Evolutionary conservation across 2,888 invertebrate genomes (phyloP), one percentile per base, ranked within the genome.

Genomic region (Protophormia terraenovae): DNA sequence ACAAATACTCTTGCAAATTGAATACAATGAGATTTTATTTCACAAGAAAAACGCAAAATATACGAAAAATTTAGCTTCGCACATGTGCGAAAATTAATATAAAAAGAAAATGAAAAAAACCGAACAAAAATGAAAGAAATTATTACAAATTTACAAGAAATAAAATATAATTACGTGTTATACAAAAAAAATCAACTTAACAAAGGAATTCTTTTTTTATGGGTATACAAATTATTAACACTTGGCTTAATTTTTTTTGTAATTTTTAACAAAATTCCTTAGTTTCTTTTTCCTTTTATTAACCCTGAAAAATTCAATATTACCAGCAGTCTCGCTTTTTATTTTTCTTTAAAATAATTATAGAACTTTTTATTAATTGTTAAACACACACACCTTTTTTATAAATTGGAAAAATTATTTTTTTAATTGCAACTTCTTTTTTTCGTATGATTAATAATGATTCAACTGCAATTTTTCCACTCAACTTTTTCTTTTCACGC

Each of bases 81-180:
- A 87, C 86, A 87, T 85, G 86, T 87, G 83, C 80, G 83, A 78
- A 81, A 71, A 82, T 55, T 47, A 38, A 72, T 19, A 19, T 16
- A 47, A 29, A 38, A 53, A 16, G 6, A 50, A 64, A 22, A 53
- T n/a, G 16, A 75, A 58, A 32, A 22, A 62, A 62, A 1, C 3
- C 47, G 41, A 35, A 47, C 12, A 50, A 27, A 69, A 75, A 53
- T n/a, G n/a, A n/a, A 55, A 19, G 47, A 77, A 64, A 78, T 67
- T 60, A 78, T 86, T 78, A 69, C 72, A 78, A 66, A 71, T 76
- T 64, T 76, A 53, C 27, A 80, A 41, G 16, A 67, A 24, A 60
- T 29, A 66, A 69, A 47, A 27, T 24, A 7, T 22, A 64, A 80
- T 80, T 84, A 84, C 75, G 66, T 84, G 83, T 24, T 76, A 83